Conservation (phyloP, 1,140 invertebrate species). For the Mamestra configurata region DNA sequence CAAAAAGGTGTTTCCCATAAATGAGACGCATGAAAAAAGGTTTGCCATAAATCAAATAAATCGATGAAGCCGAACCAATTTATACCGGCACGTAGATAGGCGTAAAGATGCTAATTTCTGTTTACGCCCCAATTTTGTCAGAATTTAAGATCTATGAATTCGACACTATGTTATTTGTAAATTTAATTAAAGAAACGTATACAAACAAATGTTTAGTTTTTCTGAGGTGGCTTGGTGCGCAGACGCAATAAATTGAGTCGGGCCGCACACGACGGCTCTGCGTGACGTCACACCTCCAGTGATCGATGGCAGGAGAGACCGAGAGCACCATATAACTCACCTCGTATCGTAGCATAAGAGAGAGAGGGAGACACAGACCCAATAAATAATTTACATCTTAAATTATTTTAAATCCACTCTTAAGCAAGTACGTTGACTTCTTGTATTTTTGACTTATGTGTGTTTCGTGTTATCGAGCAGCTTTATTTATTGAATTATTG, state of each 20-base stretch:
- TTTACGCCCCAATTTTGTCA: neutral
- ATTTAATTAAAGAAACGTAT: slow-evolving; percentile 50
- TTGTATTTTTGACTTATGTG: slow-evolving; percentile 81
- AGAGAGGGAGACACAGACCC: slow-evolving; percentile 67
- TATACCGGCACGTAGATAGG: no score
- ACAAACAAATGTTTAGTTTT: slow-evolving; percentile 76
- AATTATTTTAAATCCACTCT: slow-evolving; percentile 86
- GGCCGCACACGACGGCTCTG: slow-evolving; percentile 87
- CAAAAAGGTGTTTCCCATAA: neutral
- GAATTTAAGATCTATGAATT: slow-evolving; percentile 6
- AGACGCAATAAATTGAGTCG: slow-evolving; percentile 85
- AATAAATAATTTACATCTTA: slow-evolving; percentile 85
- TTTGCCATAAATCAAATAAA: slow-evolving; percentile 22
- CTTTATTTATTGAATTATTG: slow-evolving; percentile 64
- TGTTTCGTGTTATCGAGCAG: slow-evolving; percentile 68
- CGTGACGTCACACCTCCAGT: slow-evolving; percentile 87
- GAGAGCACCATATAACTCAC: slow-evolving; percentile 70
- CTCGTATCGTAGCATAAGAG: slow-evolving; percentile 54
- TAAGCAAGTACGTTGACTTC: slow-evolving; percentile 85
- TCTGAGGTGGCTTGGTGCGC: slow-evolving; percentile 78
- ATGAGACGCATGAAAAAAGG: neutral
- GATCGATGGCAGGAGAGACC: slow-evolving; percentile 82
- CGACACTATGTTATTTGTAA: slow-evolving; percentile 35
- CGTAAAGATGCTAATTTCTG: neutral
- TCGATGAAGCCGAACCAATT: neutral